A percentile compares a stretch with the other conserved stretches of the same genome.
These are phyloP conservation scores for Panopea generosa DNA, from an alignment of 2,888 invertebrate genomes.

Conservation along the genomic window DNA sequence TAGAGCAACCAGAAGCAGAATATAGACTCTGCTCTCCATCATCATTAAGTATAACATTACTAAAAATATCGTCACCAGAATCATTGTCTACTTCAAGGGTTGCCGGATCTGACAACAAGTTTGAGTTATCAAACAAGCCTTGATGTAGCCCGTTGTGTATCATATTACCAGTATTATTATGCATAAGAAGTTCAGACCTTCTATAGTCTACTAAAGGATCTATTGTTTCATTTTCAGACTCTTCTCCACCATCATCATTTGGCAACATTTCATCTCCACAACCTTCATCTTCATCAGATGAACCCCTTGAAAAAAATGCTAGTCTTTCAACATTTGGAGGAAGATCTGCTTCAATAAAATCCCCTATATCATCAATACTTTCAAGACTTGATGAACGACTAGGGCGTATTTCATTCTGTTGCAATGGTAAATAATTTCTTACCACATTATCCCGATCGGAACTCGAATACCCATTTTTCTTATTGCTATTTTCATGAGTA, in stretches of 20 bases:
- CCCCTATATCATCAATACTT: constrained; percentile 79
- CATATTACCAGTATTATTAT: too few species aligned
- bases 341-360: constrained; percentile 82
- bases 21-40: too few species aligned
- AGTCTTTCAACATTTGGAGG: constrained; percentile 75
- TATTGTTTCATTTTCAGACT: constrained; percentile 62
- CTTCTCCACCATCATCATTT: constrained; percentile 49
- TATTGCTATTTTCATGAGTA: too few species aligned
- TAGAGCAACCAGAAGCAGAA: too few species aligned
- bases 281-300: constrained; percentile 73
- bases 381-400: constrained; percentile 50
- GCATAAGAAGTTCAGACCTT: too few species aligned
- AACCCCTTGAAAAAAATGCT: constrained; percentile 73
- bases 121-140: too few species aligned
- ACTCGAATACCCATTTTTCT: too few species aligned
- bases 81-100: too few species aligned
- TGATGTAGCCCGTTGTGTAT: too few species aligned
- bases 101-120: too few species aligned
- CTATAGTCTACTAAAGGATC: constrained; percentile 46
- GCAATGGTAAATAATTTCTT: background rate
- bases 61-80: too few species aligned
- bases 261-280: constrained; percentile 62
- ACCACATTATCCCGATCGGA: constrained; percentile 5
- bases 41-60: too few species aligned
- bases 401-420: constrained; percentile 4